Conservation (phyloP, 2,888 invertebrate genomes). For the Sepioteuthis lessoniana region DNA sequence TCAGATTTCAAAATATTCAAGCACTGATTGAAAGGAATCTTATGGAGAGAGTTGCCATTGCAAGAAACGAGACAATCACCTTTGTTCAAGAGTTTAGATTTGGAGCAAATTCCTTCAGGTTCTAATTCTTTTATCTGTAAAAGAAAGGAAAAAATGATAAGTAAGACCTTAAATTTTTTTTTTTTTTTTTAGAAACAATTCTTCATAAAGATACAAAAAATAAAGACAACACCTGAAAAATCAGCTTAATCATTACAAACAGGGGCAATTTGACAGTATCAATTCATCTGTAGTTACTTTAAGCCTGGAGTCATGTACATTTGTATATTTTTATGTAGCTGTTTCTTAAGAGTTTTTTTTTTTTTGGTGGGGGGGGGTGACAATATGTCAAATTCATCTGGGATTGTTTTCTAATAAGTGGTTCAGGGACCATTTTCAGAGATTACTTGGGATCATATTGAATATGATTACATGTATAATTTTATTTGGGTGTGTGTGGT, state of each 20-base stretch:
- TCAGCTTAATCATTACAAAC: too few species aligned
- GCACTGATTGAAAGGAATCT: conserved; percentile 90
- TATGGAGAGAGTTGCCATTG: conserved; percentile 85
- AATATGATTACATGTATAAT: too few species aligned
- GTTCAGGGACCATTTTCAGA: too few species aligned
- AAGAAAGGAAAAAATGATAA: conserved; percentile 49
- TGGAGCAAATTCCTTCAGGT: conserved; percentile 74
- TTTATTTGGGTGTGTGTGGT: too few species aligned
- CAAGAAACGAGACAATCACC: conserved; percentile 93
- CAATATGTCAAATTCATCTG: too few species aligned
- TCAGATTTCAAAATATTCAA: conserved; percentile 90
- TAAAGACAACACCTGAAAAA: neutral
- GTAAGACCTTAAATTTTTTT: neutral
- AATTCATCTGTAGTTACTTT: too few species aligned
- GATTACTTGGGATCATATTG: too few species aligned
- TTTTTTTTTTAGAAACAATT: neutral
- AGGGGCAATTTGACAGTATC: neutral
- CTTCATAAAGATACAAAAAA: neutral
- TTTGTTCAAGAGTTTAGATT: conserved; percentile 86
- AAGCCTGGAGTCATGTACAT: too few species aligned
- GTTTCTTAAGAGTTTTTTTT: too few species aligned
- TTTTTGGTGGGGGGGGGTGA: too few species aligned
- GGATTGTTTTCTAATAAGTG: too few species aligned
- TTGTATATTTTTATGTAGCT: too few species aligned
- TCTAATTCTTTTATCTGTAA: conserved; percentile 69